Evolutionary conservation across 2,113 vertebrate genomes (phyloP).

Genomic region (Protobothrops flavoviridis): DNA sequence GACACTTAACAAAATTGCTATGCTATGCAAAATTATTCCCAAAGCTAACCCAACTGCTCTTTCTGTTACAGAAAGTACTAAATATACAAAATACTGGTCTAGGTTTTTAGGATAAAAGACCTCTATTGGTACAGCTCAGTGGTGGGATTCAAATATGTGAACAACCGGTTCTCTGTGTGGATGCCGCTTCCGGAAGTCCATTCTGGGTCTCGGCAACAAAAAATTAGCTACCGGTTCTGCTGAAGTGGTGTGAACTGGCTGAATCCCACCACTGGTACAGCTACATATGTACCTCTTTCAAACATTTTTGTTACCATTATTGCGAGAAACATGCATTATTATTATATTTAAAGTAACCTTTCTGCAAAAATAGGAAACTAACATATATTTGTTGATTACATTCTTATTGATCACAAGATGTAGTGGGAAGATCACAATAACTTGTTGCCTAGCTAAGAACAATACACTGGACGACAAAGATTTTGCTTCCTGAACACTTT

Average conservation of each 20-base stretch:
- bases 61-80: not conserved
- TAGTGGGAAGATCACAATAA: not conserved
- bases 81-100: not conserved
- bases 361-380: not conserved
- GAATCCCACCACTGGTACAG: not conserved
- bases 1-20: not conserved
- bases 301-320: slow-evolving; percentile 17
- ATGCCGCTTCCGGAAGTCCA: too few relatives aligned
- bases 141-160: too few relatives aligned
- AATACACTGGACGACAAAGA: not conserved
- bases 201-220: too few relatives aligned
- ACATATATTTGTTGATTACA: slow-evolving; percentile 5
- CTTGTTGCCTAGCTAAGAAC: not conserved
- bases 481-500: not conserved
- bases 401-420: not conserved
- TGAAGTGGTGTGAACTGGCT: too few relatives aligned
- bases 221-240: too few relatives aligned
- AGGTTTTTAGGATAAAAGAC: not conserved
- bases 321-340: not conserved
- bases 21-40: not conserved
- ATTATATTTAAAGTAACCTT: slow-evolving; percentile 4
- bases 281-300: slow-evolving; percentile 3
- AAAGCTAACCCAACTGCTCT: not conserved
- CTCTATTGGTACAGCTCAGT: not conserved
- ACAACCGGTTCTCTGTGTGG: too few relatives aligned